Conservation (phyloP, 2,113 vertebrate species). For the Rhombomys opimus region DNA sequence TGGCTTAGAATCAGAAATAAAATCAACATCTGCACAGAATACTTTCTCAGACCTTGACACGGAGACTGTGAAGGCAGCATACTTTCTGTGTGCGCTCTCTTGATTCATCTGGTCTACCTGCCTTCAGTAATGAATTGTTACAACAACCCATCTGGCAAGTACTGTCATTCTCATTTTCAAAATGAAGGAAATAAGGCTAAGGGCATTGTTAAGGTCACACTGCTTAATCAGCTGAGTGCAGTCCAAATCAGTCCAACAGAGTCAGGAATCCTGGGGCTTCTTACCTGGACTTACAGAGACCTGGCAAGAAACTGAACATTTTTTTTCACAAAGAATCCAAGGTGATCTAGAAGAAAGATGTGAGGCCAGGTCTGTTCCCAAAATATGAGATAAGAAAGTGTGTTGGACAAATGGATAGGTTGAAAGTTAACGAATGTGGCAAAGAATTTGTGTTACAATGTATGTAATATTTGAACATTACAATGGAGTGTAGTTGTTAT, state of each 20-base stretch:
- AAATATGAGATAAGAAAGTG: background rate
- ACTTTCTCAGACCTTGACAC: background rate
- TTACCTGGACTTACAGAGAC: background rate
- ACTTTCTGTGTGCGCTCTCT: background rate
- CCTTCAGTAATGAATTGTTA: background rate
- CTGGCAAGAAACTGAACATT: background rate
- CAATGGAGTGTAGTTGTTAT: background rate
- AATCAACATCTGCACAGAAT: background rate
- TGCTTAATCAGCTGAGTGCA: background rate
- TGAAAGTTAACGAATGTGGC: background rate
- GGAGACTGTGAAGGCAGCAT: background rate
- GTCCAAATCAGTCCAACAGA: background rate
- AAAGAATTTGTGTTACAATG: background rate
- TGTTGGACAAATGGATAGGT: background rate
- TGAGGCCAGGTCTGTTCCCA: background rate
- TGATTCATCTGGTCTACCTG: background rate
- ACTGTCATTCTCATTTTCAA: background rate
- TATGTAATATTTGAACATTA: background rate
- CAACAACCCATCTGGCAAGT: no score
- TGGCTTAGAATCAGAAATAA: background rate
- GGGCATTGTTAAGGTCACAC: background rate
- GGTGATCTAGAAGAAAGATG: fast-evolving
- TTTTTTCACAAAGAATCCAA: background rate
- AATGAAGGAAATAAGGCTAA: background rate
- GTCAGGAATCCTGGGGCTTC: background rate